These are phyloP conservation scores for Microplitis manilae DNA, from an alignment of 2,888 invertebrate genomes.

Conservation along the genomic window DNA sequence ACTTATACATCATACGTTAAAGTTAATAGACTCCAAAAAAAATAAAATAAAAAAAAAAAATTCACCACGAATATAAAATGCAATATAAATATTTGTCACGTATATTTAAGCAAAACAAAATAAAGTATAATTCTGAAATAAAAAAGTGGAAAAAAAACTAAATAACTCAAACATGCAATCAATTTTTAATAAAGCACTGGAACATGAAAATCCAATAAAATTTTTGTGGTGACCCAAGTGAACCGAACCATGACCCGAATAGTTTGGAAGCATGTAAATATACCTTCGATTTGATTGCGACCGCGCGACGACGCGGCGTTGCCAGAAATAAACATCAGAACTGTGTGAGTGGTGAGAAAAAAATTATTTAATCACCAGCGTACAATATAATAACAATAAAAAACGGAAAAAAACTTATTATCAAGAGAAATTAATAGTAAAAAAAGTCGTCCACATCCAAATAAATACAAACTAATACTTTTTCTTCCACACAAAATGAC, in stretches of 20 bases:
- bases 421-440: constrained; percentile 19
- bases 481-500: constrained; percentile 28
- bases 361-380: constrained; percentile 22
- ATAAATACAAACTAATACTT: background rate
- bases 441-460: background rate
- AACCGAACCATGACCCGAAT: constrained; percentile 37
- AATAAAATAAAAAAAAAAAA: background rate
- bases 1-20: background rate
- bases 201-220: constrained; percentile 12
- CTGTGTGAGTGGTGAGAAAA: constrained; percentile 13
- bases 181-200: constrained; percentile 22
- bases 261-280: constrained; percentile 40
- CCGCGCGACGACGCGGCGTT: constrained; percentile 55
- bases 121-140: background rate
- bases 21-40: background rate
- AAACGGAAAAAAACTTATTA: constrained; percentile 23
- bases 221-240: constrained; percentile 26
- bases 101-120: background rate
- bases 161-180: constrained; percentile 1
- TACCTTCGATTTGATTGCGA: constrained; percentile 43
- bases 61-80: background rate
- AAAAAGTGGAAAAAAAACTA: background rate
- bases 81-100: too few relatives aligned
- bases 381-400: constrained; percentile 20
- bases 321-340: constrained; percentile 48